Evolutionary conservation across 2,113 vertebrate genomes (phyloP).

Genomic region (zebrafish (Danio rerio)): GRCz12tu NC_133191.1:10875501-10876000

Average conservation of each 20-base stretch:
- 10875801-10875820: no score
- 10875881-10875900: no score
- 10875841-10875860: no score
- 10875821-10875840: no score
- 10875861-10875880: no score
- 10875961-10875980: no score
- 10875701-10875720: conserved; percentile 77
- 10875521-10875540: conserved; percentile 75
- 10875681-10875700: conserved; percentile 77
- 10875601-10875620: conserved; percentile 75
- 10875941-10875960: no score
- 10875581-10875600: conserved; percentile 73
- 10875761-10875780: no score
- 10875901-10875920: no score
- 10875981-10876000: no score
- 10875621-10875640: conserved; percentile 80
- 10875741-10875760: neutral
- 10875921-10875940: no score
- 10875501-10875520: conserved; percentile 78
- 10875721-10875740: neutral
- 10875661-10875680: conserved; percentile 83
- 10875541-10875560: conserved; percentile 63
- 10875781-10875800: no score
- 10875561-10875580: conserved; percentile 64
- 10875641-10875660: conserved; percentile 87